A percentile compares a stretch with the other conserved stretches of the same genome.
Conservation (phyloP, 1,140 invertebrate species). For the roundworm (Caenorhabditis elegans) region DNA sequence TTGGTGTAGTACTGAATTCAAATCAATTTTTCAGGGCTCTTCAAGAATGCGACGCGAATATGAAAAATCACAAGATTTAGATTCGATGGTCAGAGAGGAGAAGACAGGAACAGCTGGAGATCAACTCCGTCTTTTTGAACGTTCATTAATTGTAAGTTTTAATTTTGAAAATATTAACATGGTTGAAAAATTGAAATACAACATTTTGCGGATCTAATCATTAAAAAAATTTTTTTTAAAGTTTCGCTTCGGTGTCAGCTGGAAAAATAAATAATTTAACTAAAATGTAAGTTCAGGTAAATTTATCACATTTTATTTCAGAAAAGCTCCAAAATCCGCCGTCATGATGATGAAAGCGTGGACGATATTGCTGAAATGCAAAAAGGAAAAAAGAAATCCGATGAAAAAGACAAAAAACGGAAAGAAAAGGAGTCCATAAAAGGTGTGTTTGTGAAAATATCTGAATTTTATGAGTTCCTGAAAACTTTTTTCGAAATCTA, state of each 20-base stretch:
- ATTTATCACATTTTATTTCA: too few relatives aligned
- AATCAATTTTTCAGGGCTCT: slow-evolving; percentile 10
- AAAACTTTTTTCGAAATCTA: too few relatives aligned
- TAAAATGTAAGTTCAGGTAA: too few relatives aligned
- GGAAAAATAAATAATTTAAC: too few relatives aligned
- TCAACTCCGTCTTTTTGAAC: slow-evolving; percentile 78
- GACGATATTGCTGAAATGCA: slow-evolving; percentile 84
- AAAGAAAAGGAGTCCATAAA: slow-evolving; percentile 73
- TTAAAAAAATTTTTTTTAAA: too few relatives aligned
- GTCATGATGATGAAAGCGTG: slow-evolving; percentile 76
- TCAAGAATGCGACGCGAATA: slow-evolving; percentile 54
- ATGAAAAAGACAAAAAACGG: slow-evolving; percentile 74
- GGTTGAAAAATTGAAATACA: too few relatives aligned
- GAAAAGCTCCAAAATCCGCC: slow-evolving; percentile 52
- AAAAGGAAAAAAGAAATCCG: slow-evolving; percentile 71
- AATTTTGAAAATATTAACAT: background rate
- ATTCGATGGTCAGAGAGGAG: slow-evolving; percentile 75
- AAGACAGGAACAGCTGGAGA: slow-evolving; percentile 80
- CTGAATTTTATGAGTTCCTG: too few relatives aligned
- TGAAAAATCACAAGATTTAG: slow-evolving; percentile 47
- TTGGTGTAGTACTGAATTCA: too few relatives aligned
- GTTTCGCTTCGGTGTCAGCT: too few relatives aligned
- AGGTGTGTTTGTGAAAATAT: slow-evolving; percentile 40
- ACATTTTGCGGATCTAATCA: too few relatives aligned
- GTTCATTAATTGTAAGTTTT: slow-evolving; percentile 73